Conservation (phyloP, 2,888 invertebrate species). For the Sinopyrophorus schimmeli region DNA sequence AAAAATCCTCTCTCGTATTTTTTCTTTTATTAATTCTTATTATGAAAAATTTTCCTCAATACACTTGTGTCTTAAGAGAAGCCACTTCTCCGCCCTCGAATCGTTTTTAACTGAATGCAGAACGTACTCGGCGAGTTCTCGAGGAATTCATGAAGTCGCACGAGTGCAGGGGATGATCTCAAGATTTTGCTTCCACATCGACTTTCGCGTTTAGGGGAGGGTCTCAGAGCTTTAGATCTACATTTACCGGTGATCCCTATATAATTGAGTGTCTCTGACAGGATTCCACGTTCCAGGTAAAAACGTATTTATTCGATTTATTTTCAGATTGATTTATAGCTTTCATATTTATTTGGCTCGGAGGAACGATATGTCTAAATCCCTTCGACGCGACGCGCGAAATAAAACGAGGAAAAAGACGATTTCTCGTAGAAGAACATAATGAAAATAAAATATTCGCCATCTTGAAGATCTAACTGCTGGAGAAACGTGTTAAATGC, state of each 20-base stretch:
- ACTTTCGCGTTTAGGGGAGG: constrained; percentile 18
- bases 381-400: too few relatives aligned
- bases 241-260: constrained; percentile 26
- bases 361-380: too few relatives aligned
- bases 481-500: constrained; percentile 29
- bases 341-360: constrained; percentile 2
- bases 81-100: constrained; percentile 27
- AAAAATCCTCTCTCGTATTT: too few relatives aligned
- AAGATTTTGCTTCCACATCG: constrained; percentile 24
- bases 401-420: constrained; percentile 3
- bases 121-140: constrained; percentile 25
- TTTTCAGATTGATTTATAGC: constrained; percentile 19
- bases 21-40: constrained; percentile 9
- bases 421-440: constrained; percentile 7
- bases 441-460: constrained; percentile 23
- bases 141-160: constrained; percentile 32
- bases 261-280: constrained; percentile 30
- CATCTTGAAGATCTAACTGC: constrained; percentile 20
- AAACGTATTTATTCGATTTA: constrained; percentile 22
- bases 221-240: constrained; percentile 22
- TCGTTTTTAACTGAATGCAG: constrained; percentile 30
- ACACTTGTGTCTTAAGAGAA: constrained; percentile 19
- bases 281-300: constrained; percentile 19
- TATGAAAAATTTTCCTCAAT: constrained; percentile 22
- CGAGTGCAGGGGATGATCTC: constrained; percentile 29